Percentiles rank a stretch among this genome's conserved stretches.
phyloP scores from a whole-genome alignment of 2,888 invertebrate genomes.

The Epistrophella euchroma region DNA sequence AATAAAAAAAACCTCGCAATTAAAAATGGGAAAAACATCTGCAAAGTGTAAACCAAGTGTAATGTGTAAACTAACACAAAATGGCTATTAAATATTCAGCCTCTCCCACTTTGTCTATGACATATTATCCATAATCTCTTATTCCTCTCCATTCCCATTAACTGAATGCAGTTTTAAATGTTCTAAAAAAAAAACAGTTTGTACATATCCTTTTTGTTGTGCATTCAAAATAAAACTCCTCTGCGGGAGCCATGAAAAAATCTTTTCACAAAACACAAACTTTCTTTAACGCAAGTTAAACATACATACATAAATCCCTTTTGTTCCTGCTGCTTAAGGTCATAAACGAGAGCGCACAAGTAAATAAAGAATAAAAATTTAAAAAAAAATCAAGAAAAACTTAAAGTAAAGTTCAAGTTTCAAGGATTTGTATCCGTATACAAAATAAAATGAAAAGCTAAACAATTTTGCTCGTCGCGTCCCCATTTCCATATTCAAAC shows the following conservation, averaged over 20 bases:
- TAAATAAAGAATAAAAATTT: not conserved
- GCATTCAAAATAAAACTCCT: not conserved
- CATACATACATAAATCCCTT: not conserved
- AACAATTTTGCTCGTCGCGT: constrained; percentile 64
- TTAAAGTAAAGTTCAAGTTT: constrained; percentile 54
- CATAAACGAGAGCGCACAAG: not conserved
- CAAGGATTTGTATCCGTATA: constrained; percentile 43
- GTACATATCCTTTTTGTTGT: not conserved
- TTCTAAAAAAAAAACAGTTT: not conserved
- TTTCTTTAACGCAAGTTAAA: constrained; percentile 10
- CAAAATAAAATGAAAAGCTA: constrained; percentile 67
- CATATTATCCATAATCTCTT: too few relatives aligned
- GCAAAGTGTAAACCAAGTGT: too few relatives aligned
- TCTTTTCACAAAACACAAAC: not conserved
- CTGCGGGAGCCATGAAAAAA: not conserved
- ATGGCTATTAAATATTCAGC: too few relatives aligned
- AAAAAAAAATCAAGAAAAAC: constrained; percentile 1
- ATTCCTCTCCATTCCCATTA: too few relatives aligned
- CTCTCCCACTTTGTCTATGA: too few relatives aligned
- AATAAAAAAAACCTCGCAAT: too few relatives aligned
- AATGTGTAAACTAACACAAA: too few relatives aligned
- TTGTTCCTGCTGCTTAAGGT: not conserved
- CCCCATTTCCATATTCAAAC: constrained; percentile 64
- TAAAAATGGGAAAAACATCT: too few relatives aligned
- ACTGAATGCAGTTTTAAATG: not conserved